Evolutionary conservation across 2,113 vertebrate species (phyloP).

Genomic region (Labeo catla): DNA sequence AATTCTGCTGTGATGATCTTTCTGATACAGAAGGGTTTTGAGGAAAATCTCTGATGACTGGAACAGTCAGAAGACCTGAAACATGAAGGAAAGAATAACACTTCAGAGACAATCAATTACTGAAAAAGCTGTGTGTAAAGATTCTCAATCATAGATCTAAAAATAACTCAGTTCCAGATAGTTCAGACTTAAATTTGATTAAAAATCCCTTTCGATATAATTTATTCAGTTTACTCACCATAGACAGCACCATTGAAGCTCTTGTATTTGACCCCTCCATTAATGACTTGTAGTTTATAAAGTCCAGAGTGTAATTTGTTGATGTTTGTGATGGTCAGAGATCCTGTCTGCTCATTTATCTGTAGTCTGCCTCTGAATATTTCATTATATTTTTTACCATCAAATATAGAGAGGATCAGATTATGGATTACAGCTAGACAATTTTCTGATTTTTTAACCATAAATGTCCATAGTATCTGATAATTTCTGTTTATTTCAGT

Average conservation of each 20-base stretch:
- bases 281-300: neutral
- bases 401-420: neutral
- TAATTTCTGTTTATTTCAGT: neutral
- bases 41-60: neutral
- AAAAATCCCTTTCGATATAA: too few relatives aligned
- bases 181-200: too few relatives aligned
- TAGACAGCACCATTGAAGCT: neutral
- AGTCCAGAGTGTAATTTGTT: constrained; percentile 6
- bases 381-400: neutral
- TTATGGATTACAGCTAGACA: neutral
- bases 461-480: neutral
- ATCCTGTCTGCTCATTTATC: constrained; percentile 1
- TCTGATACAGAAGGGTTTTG: neutral
- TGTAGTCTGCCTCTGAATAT: neutral
- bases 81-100: neutral
- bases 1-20: neutral
- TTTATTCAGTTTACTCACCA: neutral
- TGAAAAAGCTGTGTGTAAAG: too few relatives aligned
- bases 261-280: rapidly evolving
- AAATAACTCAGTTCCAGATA: too few relatives aligned
- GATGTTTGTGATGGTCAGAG: constrained; percentile 19
- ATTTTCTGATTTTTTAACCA: neutral
- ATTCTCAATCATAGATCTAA: too few relatives aligned
- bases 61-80: neutral
- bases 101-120: too few relatives aligned